Conservation (phyloP, 2,888 invertebrate species). For the Hirtodrosophila histrioides region DNA sequence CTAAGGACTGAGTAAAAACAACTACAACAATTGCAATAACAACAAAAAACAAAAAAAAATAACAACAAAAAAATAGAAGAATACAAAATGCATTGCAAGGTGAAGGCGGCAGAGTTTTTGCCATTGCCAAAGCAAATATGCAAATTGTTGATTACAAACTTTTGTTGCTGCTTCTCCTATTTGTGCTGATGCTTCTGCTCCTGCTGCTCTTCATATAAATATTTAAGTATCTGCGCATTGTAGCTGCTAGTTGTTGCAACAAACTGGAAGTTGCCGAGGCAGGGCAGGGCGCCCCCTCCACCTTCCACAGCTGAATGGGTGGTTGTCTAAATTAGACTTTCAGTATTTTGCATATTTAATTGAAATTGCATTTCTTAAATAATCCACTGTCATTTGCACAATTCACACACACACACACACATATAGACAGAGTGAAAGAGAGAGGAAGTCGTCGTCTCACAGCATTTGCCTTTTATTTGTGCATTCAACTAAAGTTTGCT, state of each 20-base stretch:
- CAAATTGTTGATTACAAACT: slow-evolving; percentile 80
- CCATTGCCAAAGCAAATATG: slow-evolving; percentile 75
- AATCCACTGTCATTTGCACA: slow-evolving; percentile 71
- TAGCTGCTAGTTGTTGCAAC: slow-evolving; percentile 41
- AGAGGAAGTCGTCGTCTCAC: slow-evolving; percentile 23
- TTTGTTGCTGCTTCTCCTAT: slow-evolving; percentile 47
- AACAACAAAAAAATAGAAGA: slow-evolving; percentile 15
- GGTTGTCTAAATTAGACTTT: slow-evolving; percentile 75
- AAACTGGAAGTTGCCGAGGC: slow-evolving; percentile 38
- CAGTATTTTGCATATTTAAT: slow-evolving; percentile 79
- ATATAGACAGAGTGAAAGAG: not conserved
- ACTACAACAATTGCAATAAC: slow-evolving; percentile 29
- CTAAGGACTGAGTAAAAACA: slow-evolving; percentile 22
- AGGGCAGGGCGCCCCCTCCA: not conserved
- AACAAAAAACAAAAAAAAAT: slow-evolving; percentile 9
- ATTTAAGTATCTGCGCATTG: slow-evolving; percentile 74
- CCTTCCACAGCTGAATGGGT: slow-evolving; percentile 31
- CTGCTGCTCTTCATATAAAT: slow-evolving; percentile 62
- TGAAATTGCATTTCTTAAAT: slow-evolving; percentile 79
- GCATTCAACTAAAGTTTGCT: slow-evolving; percentile 57
- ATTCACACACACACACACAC: slow-evolving; percentile 11
- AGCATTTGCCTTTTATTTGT: slow-evolving; percentile 60
- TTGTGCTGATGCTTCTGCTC: slow-evolving; percentile 6
- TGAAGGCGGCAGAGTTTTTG: slow-evolving; percentile 67
- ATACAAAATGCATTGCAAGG: slow-evolving; percentile 52